These are phyloP conservation scores for Clytia hemisphaerica DNA, from an alignment of 30 jellyfish, hydroid and myxozoan species.

Conservation along the genomic window DNA sequence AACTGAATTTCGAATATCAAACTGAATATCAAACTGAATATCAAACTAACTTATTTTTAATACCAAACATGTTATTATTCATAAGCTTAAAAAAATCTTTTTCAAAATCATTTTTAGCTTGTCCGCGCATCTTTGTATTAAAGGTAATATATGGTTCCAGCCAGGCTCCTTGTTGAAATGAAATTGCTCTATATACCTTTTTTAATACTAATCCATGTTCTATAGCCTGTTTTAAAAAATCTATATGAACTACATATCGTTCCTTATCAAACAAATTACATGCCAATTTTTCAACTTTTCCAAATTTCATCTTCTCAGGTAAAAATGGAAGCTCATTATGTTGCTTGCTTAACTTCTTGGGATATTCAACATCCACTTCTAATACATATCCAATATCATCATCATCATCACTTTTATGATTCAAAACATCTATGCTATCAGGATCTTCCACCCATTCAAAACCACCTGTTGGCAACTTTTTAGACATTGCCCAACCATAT, in stretches of 20 bases:
- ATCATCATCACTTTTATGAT: too few relatives aligned
- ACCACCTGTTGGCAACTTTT: constrained; percentile 45
- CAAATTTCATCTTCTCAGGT: constrained; percentile 24
- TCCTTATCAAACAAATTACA: constrained; percentile 38
- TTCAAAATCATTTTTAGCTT: constrained; percentile 15
- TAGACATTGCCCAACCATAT: constrained; percentile 69
- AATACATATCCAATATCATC: constrained; percentile 53
- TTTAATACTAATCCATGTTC: neutral
- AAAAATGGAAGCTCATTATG: constrained; percentile 63
- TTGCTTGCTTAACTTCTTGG: constrained; percentile 33
- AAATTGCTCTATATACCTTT: constrained; percentile 1
- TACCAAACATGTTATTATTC: neutral
- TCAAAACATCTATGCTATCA: constrained; percentile 7
- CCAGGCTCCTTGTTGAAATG: constrained; percentile 18
- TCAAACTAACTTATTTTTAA: too few relatives aligned
- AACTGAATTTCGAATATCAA: too few relatives aligned
- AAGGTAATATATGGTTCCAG: constrained; percentile 5
- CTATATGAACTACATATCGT: constrained; percentile 40
- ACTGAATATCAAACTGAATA: too few relatives aligned
- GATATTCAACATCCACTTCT: constrained; percentile 60
- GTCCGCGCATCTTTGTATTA: neutral
- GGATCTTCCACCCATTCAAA: constrained; percentile 42
- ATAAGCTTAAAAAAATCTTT: constrained; percentile 6
- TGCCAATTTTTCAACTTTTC: constrained; percentile 20
- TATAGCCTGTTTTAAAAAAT: constrained; percentile 21